Conservation (phyloP, 1,140 invertebrate genomes). For the Nylanderia fulva region DNA sequence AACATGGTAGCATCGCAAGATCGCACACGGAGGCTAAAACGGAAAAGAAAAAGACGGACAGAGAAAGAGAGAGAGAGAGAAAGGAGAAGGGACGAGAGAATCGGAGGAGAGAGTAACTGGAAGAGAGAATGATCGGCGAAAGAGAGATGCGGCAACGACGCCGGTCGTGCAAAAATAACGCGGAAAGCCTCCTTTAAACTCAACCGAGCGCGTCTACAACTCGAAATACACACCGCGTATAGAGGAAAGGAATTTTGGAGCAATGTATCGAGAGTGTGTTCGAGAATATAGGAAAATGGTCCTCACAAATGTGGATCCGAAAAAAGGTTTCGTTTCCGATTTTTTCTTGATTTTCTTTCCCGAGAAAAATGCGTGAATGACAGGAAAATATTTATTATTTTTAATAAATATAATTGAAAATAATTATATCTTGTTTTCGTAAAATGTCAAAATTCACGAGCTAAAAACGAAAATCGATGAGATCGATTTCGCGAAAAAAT, state of each 20-base stretch:
- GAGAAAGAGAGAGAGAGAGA: conserved; percentile 17
- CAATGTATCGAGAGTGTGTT: neutral
- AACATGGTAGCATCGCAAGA: conserved; percentile 67
- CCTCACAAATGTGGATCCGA: neutral
- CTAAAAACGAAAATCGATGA: neutral
- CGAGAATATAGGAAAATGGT: conserved; percentile 20
- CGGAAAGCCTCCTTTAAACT: conserved; percentile 74
- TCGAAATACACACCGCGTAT: conserved; percentile 61
- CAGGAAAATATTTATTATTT: too few relatives aligned
- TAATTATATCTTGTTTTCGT: neutral
- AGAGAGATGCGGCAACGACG: conserved; percentile 74
- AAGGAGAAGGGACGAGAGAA: conserved; percentile 11
- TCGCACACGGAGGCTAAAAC: conserved; percentile 38
- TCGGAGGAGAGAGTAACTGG: conserved; percentile 34
- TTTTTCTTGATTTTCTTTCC: too few relatives aligned
- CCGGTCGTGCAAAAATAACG: conserved; percentile 78
- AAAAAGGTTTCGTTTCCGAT: neutral
- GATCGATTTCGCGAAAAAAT: conserved; percentile 6
- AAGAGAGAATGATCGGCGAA: conserved; percentile 57
- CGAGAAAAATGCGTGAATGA: too few relatives aligned
- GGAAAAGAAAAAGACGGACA: conserved; percentile 16
- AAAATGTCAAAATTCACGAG: neutral
- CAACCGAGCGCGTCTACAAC: conserved; percentile 54
- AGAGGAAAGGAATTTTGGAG: conserved; percentile 16
- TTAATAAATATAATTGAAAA: too few relatives aligned